Evolutionary conservation across 2,113 vertebrate species (phyloP).

Genomic region (Polyodon spathula): DNA sequence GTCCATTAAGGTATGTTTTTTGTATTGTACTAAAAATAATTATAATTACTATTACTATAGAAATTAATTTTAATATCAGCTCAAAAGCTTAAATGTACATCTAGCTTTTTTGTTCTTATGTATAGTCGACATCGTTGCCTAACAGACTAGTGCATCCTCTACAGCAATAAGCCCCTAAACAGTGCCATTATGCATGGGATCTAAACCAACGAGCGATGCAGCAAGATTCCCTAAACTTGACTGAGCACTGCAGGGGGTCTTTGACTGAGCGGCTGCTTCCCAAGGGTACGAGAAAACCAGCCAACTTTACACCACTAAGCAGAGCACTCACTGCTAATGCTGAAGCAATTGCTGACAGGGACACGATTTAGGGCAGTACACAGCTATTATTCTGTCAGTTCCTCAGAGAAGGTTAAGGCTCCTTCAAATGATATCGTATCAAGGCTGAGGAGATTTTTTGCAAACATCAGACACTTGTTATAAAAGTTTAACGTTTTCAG

Average conservation of each 20-base stretch:
- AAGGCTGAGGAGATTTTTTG: neutral
- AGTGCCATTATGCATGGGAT: constrained; percentile 40
- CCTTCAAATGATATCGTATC: neutral
- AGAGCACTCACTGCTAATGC: constrained; percentile 6
- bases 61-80: too few species aligned
- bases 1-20: too few species aligned
- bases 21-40: too few species aligned
- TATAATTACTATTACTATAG: too few species aligned
- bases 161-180: constrained; percentile 37
- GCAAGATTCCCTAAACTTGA: constrained; percentile 52
- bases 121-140: constrained; percentile 6
- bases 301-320: constrained; percentile 42
- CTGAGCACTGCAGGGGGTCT: constrained; percentile 33
- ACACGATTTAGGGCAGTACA: constrained; percentile 4
- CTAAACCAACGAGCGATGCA: constrained; percentile 49
- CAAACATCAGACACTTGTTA: too few species aligned
- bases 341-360: constrained; percentile 7
- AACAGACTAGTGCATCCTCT: neutral
- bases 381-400: neutral
- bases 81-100: neutral
- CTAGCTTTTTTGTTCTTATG: neutral
- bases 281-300: constrained; percentile 25
- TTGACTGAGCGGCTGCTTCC: constrained; percentile 34
- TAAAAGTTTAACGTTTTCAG: too few species aligned
- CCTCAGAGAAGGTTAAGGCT: neutral